phyloP scores from a whole-genome alignment of 2,797 vertebrate genomes.

The Diplodus sargus region DNA sequence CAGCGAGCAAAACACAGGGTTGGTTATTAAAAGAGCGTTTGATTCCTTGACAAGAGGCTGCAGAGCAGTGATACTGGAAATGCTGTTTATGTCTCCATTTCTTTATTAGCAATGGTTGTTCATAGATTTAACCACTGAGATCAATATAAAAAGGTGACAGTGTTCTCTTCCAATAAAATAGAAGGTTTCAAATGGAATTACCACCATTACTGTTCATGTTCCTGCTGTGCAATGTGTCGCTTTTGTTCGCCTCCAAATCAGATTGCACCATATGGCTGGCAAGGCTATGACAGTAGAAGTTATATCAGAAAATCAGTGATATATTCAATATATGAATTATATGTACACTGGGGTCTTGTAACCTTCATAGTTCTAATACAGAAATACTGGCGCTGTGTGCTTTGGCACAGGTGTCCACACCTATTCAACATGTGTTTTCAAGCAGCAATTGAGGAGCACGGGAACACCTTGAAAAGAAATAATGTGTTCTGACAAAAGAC shows the following conservation, averaged over 20 bases:
- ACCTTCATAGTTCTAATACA: constrained; percentile 3
- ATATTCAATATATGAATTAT: constrained; percentile 25
- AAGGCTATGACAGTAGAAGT: background rate
- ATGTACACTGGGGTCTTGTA: constrained; percentile 17
- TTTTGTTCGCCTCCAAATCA: constrained; percentile 30
- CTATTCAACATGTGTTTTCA: background rate
- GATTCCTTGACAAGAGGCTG: constrained; percentile 14
- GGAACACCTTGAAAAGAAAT: constrained; percentile 17
- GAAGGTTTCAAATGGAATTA: constrained; percentile 45
- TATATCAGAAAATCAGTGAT: constrained; percentile 27
- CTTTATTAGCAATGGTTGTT: constrained; percentile 25
- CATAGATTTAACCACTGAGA: constrained; percentile 27
- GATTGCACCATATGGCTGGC: constrained; percentile 41
- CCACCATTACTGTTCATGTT: constrained; percentile 27
- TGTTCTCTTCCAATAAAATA: constrained; percentile 44
- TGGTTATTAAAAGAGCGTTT: background rate
- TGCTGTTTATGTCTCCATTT: background rate
- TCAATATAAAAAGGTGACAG: constrained; percentile 17
- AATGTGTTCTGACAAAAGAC: constrained; percentile 7
- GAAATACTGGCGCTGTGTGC: constrained; percentile 1
- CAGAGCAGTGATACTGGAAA: constrained; percentile 25
- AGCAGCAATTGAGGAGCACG: background rate
- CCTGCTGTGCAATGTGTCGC: constrained; percentile 26
- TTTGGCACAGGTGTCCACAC: constrained; percentile 7
- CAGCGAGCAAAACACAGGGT: background rate